phyloP scores from a whole-genome alignment of 30 jellyfish, hydroid and myxozoan species.

The Mastigias papua region DNA sequence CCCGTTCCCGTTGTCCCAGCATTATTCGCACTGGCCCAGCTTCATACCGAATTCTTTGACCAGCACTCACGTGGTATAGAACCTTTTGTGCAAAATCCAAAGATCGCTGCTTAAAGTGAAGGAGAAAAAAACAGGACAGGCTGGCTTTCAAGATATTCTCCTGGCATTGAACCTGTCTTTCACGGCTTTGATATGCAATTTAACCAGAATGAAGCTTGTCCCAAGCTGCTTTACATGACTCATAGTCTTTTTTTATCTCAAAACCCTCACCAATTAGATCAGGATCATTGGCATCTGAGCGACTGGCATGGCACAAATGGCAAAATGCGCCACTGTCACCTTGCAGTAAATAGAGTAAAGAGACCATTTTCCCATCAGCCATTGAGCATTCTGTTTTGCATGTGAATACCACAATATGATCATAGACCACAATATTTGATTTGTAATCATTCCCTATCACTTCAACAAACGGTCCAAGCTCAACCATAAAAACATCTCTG shows the following conservation, averaged over 20 bases:
- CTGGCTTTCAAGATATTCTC: conserved; percentile 28
- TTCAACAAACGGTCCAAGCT: too few species aligned
- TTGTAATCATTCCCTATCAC: too few species aligned
- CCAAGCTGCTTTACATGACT: background rate
- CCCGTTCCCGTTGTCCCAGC: too few species aligned
- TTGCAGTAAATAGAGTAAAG: conserved; percentile 23
- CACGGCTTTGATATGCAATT: background rate
- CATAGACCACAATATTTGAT: too few species aligned
- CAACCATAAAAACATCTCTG: too few species aligned
- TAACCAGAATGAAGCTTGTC: background rate
- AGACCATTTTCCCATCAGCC: too few species aligned
- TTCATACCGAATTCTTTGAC: too few species aligned
- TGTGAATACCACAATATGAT: too few species aligned
- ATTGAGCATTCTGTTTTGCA: too few species aligned
- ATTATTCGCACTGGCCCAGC: too few species aligned
- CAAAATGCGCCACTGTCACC: conserved; percentile 39
- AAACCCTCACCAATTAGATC: background rate
- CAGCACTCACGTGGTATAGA: too few species aligned
- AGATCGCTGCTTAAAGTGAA: conserved; percentile 20
- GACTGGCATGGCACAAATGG: conserved; percentile 14
- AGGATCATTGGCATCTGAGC: conserved; percentile 19
- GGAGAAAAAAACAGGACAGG: conserved; percentile 11
- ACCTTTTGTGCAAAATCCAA: conserved; percentile 25
- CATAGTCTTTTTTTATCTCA: background rate
- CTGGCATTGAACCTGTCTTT: conserved; percentile 22